These are phyloP conservation scores for Pycnomerus fuliginosus DNA, from an alignment of 2,888 invertebrate genomes.

Conservation along the genomic window DNA sequence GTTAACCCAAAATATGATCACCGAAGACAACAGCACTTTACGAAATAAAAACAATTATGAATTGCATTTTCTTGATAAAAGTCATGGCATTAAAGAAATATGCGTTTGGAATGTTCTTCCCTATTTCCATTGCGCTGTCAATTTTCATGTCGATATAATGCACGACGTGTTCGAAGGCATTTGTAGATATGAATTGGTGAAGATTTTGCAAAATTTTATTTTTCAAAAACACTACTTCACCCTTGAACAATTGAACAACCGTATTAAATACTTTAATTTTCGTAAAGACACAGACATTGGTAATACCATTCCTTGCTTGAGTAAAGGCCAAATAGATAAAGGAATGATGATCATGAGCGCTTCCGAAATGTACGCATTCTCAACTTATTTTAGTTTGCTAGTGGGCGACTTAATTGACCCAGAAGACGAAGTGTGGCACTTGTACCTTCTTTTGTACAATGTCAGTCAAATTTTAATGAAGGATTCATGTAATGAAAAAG, in stretches of 20 bases:
- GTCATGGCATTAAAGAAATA: background rate
- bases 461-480: background rate
- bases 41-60: background rate
- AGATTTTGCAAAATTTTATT: background rate
- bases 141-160: background rate
- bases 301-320: background rate
- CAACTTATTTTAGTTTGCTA: background rate
- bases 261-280: background rate
- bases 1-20: background rate
- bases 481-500: background rate
- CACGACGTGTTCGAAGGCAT: conserved; percentile 1
- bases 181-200: background rate
- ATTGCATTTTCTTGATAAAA: background rate
- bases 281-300: background rate
- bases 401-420: background rate
- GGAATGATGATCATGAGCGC: background rate
- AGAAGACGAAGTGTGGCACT: background rate
- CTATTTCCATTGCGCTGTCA: background rate
- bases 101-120: background rate
- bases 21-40: background rate
- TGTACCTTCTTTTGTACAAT: background rate
- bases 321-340: background rate
- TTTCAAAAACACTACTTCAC: background rate
- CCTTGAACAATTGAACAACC: background rate
- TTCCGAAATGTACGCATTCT: background rate